Evolutionary conservation across 2,113 vertebrate genomes (phyloP), one percentile per base, ranked within the genome.

Genomic region (Aplodontia rufa): DNA sequence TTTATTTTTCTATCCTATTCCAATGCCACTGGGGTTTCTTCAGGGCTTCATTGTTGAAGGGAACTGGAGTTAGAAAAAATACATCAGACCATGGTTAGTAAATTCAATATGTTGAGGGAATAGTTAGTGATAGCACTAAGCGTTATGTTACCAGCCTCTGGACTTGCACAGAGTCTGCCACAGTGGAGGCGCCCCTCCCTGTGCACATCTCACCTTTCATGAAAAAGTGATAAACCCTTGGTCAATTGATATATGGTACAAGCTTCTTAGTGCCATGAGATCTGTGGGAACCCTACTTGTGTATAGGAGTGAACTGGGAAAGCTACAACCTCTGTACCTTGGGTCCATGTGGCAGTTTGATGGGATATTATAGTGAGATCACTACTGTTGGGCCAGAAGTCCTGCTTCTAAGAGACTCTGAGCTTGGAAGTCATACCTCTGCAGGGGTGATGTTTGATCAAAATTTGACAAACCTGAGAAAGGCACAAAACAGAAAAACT

Each of bases 161-260:
- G 28, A 69, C 20, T 76, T 8, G 12, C 4, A 26, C 69, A 3
- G 10, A 16, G 49, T 58, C 17, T 45, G 0, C 55, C 16, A 60
- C 20, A 37, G 8, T 22, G 37, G 62, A 79, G 3, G 8, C 28
- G 32, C 11, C 10, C 17, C 6, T 51, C 45, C 19, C 5, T 2
- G 32, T 11, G 35, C 3, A 0, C 47, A 5, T 32, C 45, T 78
- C 30, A 2, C 6, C 6, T 68, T 53, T 53, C 14, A 45, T 19
- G 26, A 2, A 76, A 45, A 88, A 87, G 28, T 35, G 3, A 74
- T 12, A 17, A 74, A 42, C 16, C 35, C 28, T n/a, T 49, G 9
- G 26, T 20, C 8, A 4, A 28, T 55, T 45, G 20, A 40, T 0
- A 0, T 1, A 7, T 1, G 24, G 24, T 42, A 3, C 0, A 49